These are phyloP conservation scores for Lonchura striata DNA, from an alignment of 2,113 vertebrate genomes.

Conservation along the genomic window DNA sequence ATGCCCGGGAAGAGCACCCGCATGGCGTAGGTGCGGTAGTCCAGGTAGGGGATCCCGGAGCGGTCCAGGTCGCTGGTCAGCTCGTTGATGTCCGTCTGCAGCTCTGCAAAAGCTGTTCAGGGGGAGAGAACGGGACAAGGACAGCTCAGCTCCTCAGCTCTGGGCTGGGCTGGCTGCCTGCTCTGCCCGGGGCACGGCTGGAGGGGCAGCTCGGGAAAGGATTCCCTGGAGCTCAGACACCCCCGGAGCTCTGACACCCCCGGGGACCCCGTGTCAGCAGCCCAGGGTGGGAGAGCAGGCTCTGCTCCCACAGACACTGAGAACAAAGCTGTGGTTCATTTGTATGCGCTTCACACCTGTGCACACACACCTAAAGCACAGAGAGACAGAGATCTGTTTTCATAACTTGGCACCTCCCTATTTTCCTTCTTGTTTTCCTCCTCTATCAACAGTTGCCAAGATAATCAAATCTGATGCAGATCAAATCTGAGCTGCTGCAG, in stretches of 20 bases:
- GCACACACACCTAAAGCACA: slow-evolving; percentile 5
- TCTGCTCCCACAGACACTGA: background rate
- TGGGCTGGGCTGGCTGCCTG: background rate
- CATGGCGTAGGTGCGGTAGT: slow-evolving; percentile 97
- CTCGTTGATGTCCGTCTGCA: slow-evolving; percentile 98
- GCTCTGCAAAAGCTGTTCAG: slow-evolving; percentile 89
- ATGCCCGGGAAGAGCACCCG: slow-evolving; percentile 97
- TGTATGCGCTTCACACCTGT: slow-evolving; percentile 57
- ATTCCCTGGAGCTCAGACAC: no score
- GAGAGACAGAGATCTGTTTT: background rate
- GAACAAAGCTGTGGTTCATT: slow-evolving; percentile 52
- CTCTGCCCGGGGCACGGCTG: background rate
- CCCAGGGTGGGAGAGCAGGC: background rate
- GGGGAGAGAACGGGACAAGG: background rate
- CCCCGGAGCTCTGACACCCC: background rate
- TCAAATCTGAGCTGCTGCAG: slow-evolving; percentile 6
- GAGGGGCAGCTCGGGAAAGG: background rate
- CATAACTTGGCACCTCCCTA: background rate
- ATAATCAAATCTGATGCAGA: slow-evolving; percentile 14
- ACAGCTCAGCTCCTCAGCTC: background rate
- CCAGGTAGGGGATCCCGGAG: slow-evolving; percentile 93
- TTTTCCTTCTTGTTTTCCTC: background rate
- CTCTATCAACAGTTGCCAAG: background rate
- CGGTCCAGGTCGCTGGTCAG: slow-evolving; percentile 96
- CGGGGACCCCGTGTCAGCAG: background rate